Conservation (phyloP, 1,140 invertebrate species). For the Bemisia tabaci region DNA sequence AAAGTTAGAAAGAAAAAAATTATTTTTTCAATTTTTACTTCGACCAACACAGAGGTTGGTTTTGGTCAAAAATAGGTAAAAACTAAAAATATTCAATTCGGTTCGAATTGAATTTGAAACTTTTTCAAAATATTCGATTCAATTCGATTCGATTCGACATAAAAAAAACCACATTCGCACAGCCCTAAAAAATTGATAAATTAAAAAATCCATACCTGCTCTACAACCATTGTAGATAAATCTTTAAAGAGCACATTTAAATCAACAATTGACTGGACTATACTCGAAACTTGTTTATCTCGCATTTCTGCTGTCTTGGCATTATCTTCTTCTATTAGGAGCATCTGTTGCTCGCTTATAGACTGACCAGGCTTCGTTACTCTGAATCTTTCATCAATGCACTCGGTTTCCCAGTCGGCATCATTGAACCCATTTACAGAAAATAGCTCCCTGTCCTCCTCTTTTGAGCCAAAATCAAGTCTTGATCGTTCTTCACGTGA, state of each 20-base stretch:
- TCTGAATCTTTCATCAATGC: not conserved
- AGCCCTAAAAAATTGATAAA: slow-evolving; percentile 48
- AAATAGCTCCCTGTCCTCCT: not conserved
- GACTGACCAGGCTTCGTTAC: slow-evolving; percentile 7
- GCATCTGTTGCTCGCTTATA: slow-evolving; percentile 42
- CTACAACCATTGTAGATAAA: slow-evolving; percentile 43
- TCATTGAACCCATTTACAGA: slow-evolving; percentile 11
- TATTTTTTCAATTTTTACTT: no score
- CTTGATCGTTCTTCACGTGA: slow-evolving; percentile 77
- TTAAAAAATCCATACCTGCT: slow-evolving; percentile 36
- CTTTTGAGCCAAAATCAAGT: slow-evolving; percentile 51
- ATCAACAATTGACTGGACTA: slow-evolving; percentile 84
- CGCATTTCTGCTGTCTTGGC: slow-evolving; percentile 57
- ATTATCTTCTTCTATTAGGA: slow-evolving; percentile 73
- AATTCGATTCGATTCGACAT: no score
- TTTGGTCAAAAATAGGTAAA: no score
- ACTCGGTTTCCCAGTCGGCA: slow-evolving; percentile 14
- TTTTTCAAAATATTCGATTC: no score
- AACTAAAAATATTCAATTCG: no score
- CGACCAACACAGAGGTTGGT: no score
- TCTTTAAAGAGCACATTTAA: slow-evolving; percentile 88
- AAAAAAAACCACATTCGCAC: no score
- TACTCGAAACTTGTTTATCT: slow-evolving; percentile 78
- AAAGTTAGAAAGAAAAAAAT: no score
- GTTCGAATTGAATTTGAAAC: no score